These are phyloP conservation scores for Thalassaphorura encarpata DNA, from an alignment of 1,140 invertebrate species.

Conservation along the genomic window DNA sequence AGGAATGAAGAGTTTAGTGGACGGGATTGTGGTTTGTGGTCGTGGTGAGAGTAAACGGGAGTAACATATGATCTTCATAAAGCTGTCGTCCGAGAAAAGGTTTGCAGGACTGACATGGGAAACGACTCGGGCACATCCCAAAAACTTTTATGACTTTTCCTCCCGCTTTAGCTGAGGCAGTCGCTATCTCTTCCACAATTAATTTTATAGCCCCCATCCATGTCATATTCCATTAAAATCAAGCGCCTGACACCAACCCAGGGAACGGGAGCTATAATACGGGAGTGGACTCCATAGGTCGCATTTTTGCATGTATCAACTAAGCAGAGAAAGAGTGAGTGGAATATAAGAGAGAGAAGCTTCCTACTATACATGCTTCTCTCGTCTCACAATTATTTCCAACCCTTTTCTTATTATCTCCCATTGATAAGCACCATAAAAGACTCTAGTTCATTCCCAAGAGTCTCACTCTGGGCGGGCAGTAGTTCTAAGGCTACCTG, in stretches of 20 bases:
- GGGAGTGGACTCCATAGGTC: background rate
- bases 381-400: conserved; percentile 32
- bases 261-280: background rate
- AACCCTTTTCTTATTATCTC: conserved; percentile 6
- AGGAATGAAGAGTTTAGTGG: no score
- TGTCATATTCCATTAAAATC: conserved; percentile 34
- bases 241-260: conserved; percentile 8
- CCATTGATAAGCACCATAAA: conserved; percentile 32
- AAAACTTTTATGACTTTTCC: conserved; percentile 32
- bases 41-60: conserved; percentile 24
- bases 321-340: no score
- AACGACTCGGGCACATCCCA: conserved; percentile 27
- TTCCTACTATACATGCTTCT: conserved; percentile 26
- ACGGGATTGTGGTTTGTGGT: no score
- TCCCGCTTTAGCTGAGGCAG: background rate
- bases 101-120: conserved; percentile 27
- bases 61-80: conserved; percentile 33
- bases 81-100: conserved; percentile 29
- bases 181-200: conserved; percentile 32
- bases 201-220: conserved; percentile 33
- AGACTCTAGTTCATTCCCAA: background rate
- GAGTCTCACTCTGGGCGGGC: background rate
- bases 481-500: no score
- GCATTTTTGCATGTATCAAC: background rate
- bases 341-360: no score